phyloP scores from a whole-genome alignment of 2,113 vertebrate species.

The Rhagologus leucostigma region DNA sequence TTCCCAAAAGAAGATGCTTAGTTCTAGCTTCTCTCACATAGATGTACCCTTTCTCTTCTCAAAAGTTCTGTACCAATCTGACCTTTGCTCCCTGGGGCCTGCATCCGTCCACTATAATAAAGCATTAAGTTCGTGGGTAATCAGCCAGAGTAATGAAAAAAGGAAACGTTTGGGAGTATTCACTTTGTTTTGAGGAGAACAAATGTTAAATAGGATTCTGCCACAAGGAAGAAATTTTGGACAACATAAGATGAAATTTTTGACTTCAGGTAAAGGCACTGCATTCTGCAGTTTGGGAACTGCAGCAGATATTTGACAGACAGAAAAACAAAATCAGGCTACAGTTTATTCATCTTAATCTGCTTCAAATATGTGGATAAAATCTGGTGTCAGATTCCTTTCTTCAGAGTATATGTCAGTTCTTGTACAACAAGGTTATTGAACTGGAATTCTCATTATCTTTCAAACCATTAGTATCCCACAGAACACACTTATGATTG shows the following conservation, averaged over 20 bases:
- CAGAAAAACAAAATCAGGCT: background rate
- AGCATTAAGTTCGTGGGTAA: background rate
- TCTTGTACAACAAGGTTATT: conserved; percentile 14
- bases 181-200: background rate
- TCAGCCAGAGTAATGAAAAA: background rate
- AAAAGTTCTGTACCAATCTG: background rate
- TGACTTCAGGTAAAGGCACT: background rate
- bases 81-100: background rate
- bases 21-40: background rate
- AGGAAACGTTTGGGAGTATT: background rate
- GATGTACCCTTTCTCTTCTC: background rate
- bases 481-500: background rate
- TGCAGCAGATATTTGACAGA: background rate
- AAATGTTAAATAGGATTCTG: background rate
- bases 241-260: background rate
- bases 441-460: conserved; percentile 10
- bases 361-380: background rate
- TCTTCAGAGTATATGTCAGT: background rate
- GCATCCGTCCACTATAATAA: background rate
- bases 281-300: background rate
- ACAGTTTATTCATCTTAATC: background rate
- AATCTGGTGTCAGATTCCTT: background rate
- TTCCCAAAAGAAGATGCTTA: background rate
- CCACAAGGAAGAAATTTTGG: background rate
- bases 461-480: background rate